These are phyloP conservation scores for Cottoperca gobio DNA, from an alignment of 2,797 vertebrate genomes.

Conservation along the genomic window DNA sequence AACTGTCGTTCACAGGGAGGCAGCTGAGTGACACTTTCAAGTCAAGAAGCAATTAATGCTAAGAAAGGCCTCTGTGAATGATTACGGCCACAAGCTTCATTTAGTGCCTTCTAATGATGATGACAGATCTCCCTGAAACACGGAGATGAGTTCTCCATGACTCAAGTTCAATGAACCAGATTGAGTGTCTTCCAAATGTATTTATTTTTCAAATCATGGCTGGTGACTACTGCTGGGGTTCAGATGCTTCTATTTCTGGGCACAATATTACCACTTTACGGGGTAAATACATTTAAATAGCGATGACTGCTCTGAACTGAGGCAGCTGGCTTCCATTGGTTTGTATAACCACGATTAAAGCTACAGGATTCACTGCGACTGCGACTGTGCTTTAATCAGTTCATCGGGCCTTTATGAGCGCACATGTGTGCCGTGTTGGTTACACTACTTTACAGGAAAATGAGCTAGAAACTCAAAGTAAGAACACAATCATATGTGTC, in stretches of 20 bases:
- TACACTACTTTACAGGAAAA: conserved; percentile 40
- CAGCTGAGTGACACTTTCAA: conserved; percentile 57
- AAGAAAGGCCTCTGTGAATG: conserved; percentile 48
- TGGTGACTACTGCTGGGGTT: conserved; percentile 26
- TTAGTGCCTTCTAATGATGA: conserved; percentile 44
- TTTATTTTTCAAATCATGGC: conserved; percentile 23
- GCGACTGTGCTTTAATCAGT: conserved; percentile 65
- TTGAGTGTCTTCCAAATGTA: conserved; percentile 32
- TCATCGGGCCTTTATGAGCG: conserved; percentile 53
- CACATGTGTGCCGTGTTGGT: conserved; percentile 39
- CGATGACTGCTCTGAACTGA: conserved; percentile 41
- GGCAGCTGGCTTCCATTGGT: conserved; percentile 64
- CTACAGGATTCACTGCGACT: conserved; percentile 46
- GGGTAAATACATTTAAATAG: conserved; percentile 48
- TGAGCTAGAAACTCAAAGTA: conserved; percentile 26
- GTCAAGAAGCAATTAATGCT: conserved; percentile 70
- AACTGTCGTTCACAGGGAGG: conserved; percentile 55
- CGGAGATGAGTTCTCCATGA: conserved; percentile 32
- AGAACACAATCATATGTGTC: conserved; percentile 10
- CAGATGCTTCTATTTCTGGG: conserved; percentile 43
- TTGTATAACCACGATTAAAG: conserved; percentile 66
- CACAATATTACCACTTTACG: conserved; percentile 37
- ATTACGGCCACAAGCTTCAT: conserved; percentile 56
- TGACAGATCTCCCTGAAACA: conserved; percentile 43
- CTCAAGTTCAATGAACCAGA: conserved; percentile 24